These are phyloP conservation scores for Tenthredo mesomela DNA, from an alignment of 2,888 invertebrate genomes.

Conservation along the genomic window DNA sequence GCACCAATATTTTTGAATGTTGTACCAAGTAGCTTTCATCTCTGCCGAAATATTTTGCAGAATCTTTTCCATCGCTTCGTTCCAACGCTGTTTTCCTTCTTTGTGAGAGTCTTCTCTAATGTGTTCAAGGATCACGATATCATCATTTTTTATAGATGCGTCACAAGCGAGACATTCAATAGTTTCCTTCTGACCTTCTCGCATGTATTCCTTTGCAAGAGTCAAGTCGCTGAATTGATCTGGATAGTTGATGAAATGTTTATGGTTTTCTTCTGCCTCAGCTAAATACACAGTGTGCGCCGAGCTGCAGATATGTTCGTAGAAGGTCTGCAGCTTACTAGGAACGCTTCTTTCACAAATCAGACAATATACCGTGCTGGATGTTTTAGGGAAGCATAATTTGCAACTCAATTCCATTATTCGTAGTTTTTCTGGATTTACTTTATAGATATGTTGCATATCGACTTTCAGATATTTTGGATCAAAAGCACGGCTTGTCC, in stretches of 20 bases:
- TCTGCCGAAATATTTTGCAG: constrained; percentile 10
- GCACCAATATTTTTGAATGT: constrained; percentile 45
- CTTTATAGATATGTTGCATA: constrained; percentile 24
- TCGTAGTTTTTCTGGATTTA: constrained; percentile 53
- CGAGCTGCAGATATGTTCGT: constrained; percentile 64
- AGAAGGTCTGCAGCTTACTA: constrained; percentile 58
- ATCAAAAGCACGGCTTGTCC: not conserved
- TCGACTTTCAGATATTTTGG: constrained; percentile 27
- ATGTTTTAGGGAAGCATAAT: constrained; percentile 57
- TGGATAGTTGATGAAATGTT: constrained; percentile 53
- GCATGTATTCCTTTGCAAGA: constrained; percentile 62
- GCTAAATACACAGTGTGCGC: constrained; percentile 62
- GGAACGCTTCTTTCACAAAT: constrained; percentile 61
- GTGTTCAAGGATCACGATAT: constrained; percentile 55
- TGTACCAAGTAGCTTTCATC: constrained; percentile 31
- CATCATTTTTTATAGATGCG: constrained; percentile 56
- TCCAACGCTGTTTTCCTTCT: constrained; percentile 28
- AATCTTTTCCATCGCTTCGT: constrained; percentile 7
- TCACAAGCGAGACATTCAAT: constrained; percentile 63
- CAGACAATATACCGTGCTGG: constrained; percentile 60
- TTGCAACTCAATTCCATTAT: constrained; percentile 57
- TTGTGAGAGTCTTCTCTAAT: constrained; percentile 48
- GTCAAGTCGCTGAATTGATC: constrained; percentile 64
- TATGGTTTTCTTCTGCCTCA: constrained; percentile 58
- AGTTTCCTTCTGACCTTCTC: constrained; percentile 57